These are phyloP conservation scores for Hydrozoanthus tunicans DNA, from an alignment of 64 coral and sea anemone species.

Conservation along the genomic window DNA sequence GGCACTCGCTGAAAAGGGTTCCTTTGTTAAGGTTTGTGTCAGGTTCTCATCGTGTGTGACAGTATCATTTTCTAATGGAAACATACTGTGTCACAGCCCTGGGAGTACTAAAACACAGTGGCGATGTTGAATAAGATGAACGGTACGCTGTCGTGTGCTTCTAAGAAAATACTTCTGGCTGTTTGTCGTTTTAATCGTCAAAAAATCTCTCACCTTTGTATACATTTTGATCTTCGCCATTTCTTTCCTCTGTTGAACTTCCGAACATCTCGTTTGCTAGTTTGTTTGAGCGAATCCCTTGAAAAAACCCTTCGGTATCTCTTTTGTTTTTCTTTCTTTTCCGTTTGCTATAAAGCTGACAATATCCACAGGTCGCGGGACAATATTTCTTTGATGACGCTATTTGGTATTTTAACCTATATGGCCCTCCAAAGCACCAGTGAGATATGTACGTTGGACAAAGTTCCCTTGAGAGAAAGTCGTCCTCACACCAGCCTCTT, in stretches of 20 bases:
- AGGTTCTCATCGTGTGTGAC: too few relatives aligned
- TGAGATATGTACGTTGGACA: neutral
- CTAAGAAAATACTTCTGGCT: too few relatives aligned
- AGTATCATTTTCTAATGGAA: too few relatives aligned
- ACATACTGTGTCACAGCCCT: too few relatives aligned
- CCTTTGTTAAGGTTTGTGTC: too few relatives aligned
- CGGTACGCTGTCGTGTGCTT: too few relatives aligned
- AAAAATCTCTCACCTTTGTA: neutral
- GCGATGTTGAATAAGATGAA: too few relatives aligned
- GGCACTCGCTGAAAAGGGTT: too few relatives aligned
- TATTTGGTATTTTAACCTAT: constrained; percentile 1
- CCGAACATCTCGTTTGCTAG: neutral
- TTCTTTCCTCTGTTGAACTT: neutral
- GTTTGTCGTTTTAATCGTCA: too few relatives aligned
- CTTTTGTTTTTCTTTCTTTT: neutral
- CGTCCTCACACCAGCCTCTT: constrained; percentile 24
- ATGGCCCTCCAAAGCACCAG: neutral
- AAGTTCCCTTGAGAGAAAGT: neutral
- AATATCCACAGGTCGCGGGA: constrained; percentile 34
- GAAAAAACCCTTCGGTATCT: neutral
- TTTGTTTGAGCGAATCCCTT: neutral
- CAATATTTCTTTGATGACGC: neutral
- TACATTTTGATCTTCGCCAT: neutral
- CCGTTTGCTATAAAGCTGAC: constrained; percentile 3
- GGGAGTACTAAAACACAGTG: too few relatives aligned